These are phyloP conservation scores for Anagrus nilaparvatae DNA, from an alignment of 1,140 invertebrate genomes.

Conservation along the genomic window DNA sequence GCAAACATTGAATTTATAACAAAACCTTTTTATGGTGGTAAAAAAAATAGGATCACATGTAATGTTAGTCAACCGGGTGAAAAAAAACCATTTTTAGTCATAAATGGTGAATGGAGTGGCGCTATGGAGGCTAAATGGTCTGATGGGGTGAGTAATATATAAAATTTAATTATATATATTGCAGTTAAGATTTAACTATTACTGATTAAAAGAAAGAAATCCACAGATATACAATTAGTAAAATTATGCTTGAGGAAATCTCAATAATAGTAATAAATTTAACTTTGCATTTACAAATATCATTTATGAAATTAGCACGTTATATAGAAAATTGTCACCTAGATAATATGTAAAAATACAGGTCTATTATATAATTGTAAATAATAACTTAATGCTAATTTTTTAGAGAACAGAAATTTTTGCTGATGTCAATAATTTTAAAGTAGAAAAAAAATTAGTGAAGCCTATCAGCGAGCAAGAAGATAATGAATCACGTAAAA, in stretches of 20 bases:
- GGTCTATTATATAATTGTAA: no score
- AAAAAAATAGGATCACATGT: slow-evolving; percentile 80
- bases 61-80: slow-evolving; percentile 67
- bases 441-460: slow-evolving; percentile 82
- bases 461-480: slow-evolving; percentile 72
- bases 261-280: slow-evolving; percentile 9
- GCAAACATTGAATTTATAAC: slow-evolving; percentile 89
- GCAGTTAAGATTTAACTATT: no score
- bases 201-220: no score
- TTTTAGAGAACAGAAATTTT: slow-evolving; percentile 80
- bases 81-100: slow-evolving; percentile 78
- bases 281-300: slow-evolving; percentile 6
- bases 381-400: no score
- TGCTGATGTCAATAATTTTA: slow-evolving; percentile 80
- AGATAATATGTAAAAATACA: no score
- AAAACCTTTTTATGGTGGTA: slow-evolving; percentile 95
- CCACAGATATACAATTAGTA: no score
- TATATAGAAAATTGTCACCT: no score
- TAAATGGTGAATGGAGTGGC: slow-evolving; percentile 95
- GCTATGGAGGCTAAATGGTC: slow-evolving; percentile 79
- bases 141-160: slow-evolving; percentile 65
- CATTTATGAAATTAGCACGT: slow-evolving; percentile 1
- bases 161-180: no score
- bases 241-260: not conserved
- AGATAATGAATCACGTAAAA: slow-evolving; percentile 76